Conservation (phyloP, 2,113 vertebrate genomes). For the Nestor notabilis region DNA sequence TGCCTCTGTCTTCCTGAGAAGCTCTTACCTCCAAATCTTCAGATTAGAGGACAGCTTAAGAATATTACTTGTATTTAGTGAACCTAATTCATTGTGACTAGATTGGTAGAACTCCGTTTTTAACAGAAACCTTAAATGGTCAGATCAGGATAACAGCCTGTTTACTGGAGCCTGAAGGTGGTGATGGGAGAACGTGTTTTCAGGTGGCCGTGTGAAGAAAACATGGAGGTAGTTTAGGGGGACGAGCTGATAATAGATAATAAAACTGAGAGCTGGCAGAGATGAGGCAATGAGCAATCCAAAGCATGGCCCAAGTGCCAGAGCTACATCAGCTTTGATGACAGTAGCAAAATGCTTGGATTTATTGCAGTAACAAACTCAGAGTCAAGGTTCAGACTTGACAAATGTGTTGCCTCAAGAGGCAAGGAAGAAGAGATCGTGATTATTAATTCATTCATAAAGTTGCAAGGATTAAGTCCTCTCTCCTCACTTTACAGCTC, state of each 20-base stretch:
- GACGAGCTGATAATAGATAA: background rate
- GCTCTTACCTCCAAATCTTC: background rate
- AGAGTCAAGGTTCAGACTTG: background rate
- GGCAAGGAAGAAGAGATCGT: background rate
- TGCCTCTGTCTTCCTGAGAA: background rate
- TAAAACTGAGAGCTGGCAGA: background rate
- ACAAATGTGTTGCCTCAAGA: background rate
- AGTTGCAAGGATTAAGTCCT: background rate
- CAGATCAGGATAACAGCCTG: background rate
- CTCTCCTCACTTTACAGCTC: background rate
- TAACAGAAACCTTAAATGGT: background rate
- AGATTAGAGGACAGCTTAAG: background rate
- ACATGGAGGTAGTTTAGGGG: background rate
- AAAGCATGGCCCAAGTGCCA: background rate
- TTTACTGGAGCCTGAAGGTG: background rate
- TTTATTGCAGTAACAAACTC: background rate
- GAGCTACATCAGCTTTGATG: background rate
- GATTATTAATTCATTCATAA: background rate
- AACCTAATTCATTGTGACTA: background rate
- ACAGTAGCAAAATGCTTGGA: background rate
- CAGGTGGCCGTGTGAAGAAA: background rate
- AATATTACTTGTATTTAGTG: background rate
- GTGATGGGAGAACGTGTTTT: background rate
- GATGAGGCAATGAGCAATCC: background rate
- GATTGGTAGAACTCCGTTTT: background rate